Conservation (phyloP, 2,797 vertebrate species). For the Acrossocheilus wenchowensis region DNA sequence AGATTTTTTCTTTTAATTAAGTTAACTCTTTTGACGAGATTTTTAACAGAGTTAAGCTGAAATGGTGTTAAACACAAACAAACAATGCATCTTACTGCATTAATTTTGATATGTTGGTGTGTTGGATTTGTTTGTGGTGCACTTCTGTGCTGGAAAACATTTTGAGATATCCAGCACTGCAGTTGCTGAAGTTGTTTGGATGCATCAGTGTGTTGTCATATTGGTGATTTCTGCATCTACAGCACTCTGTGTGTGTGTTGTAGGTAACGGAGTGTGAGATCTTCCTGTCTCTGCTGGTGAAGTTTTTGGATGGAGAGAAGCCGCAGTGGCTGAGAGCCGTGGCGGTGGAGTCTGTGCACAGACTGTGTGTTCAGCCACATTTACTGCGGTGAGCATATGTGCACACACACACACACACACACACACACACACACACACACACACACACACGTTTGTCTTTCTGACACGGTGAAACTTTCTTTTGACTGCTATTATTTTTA, state of each 20-base stretch:
- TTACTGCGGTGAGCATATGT: slow-evolving; percentile 84
- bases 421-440: slow-evolving; percentile 8
- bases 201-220: background rate
- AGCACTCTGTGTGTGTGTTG: slow-evolving; percentile 58
- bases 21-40: too few species aligned
- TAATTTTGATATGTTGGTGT: background rate
- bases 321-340: slow-evolving; percentile 98
- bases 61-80: too few species aligned
- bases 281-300: slow-evolving; percentile 96
- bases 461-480: background rate
- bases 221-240: background rate
- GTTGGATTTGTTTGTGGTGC: background rate
- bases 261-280: slow-evolving; percentile 99
- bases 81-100: background rate
- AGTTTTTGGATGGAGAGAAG: slow-evolving; percentile 98
- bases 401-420: background rate
- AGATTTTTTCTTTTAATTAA: too few species aligned
- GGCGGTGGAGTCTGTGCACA: slow-evolving; percentile 96
- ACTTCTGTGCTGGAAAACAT: background rate
- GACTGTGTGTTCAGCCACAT: slow-evolving; percentile 96
- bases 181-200: slow-evolving; percentile 1
- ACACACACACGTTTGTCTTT: background rate
- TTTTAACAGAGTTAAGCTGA: too few species aligned
- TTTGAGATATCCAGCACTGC: background rate
- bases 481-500: background rate